A percentile compares a stretch with the other conserved stretches of the same genome.
Evolutionary conservation across 2,113 vertebrate genomes (phyloP).

Genomic region (Ptilorrhoa leucosticta): DNA sequence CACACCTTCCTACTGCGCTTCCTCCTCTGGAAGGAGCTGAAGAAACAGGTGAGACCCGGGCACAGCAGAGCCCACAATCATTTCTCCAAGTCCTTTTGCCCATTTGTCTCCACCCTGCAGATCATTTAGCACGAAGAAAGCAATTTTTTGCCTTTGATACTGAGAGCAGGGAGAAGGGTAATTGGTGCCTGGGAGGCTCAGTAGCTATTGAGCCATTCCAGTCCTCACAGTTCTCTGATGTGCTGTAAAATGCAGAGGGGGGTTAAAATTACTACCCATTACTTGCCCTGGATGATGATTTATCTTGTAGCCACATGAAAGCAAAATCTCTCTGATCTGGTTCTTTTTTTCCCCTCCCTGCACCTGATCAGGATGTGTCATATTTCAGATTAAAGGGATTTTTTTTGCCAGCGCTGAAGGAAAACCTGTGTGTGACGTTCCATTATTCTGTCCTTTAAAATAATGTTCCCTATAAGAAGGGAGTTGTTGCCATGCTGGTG

Average conservation of each 20-base stretch:
- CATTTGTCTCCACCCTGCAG: neutral
- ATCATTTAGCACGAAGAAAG: neutral
- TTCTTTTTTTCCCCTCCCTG: rapidly evolving
- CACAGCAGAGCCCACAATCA: neutral
- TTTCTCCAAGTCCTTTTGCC: neutral
- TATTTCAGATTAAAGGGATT: neutral
- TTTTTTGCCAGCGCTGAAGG: neutral
- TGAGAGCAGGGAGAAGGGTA: neutral
- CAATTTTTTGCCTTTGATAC: constrained; percentile 14
- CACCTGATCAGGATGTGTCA: neutral
- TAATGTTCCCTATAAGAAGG: neutral
- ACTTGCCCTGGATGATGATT: neutral
- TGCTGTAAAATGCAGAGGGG: neutral
- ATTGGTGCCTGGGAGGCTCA: constrained; percentile 11
- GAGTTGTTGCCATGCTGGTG: neutral
- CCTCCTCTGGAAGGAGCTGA: neutral
- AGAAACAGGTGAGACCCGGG: neutral
- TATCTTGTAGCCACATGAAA: neutral
- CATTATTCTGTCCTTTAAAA: neutral
- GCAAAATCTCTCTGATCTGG: neutral
- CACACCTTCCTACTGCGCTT: rapidly evolving
- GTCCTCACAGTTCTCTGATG: neutral
- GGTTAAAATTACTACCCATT: neutral
- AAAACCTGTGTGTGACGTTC: neutral
- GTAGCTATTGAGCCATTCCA: neutral